Percentiles rank a stretch among this genome's conserved stretches.
Conservation (phyloP, 1,140 invertebrate species). For the Meloidogyne floridensis region DNA sequence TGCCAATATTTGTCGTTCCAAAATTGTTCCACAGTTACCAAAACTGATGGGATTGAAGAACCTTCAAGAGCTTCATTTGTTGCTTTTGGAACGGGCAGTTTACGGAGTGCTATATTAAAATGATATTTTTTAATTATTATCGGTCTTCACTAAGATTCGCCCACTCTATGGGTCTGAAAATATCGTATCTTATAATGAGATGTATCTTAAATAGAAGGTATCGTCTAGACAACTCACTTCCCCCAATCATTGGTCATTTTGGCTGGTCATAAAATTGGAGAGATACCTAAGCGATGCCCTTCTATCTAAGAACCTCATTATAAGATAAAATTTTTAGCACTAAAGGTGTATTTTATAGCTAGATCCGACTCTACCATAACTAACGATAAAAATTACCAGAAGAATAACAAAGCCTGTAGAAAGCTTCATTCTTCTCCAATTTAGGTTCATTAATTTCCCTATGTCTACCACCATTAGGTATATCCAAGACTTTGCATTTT, state of each 20-base stretch:
- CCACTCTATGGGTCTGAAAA: too few species aligned
- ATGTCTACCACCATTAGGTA: neutral
- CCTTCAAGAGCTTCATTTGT: slow-evolving; percentile 24
- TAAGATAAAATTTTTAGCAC: too few species aligned
- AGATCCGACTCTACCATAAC: neutral
- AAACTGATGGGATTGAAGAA: slow-evolving; percentile 2
- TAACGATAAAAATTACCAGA: neutral
- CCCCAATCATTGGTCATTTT: too few species aligned
- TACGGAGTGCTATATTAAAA: slow-evolving; percentile 36
- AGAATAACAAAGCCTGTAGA: slow-evolving; percentile 36
- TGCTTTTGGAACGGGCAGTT: slow-evolving; percentile 31
- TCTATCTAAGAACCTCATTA: too few species aligned
- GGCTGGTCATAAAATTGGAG: too few species aligned
- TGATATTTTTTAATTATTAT: neutral
- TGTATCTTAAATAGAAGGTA: too few species aligned
- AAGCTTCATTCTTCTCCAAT: neutral
- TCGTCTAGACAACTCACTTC: too few species aligned
- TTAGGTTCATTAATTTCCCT: neutral
- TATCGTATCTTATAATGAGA: neutral
- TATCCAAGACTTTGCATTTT: neutral
- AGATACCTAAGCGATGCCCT: too few species aligned
- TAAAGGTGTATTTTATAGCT: too few species aligned
- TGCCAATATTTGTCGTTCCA: slow-evolving; percentile 43
- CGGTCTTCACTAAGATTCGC: too few species aligned
- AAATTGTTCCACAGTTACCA: slow-evolving; percentile 46